Evolutionary conservation across 2,888 invertebrate species (phyloP), one percentile per base, ranked within the genome.

Genomic region (Punctoribates punctum): DNA sequence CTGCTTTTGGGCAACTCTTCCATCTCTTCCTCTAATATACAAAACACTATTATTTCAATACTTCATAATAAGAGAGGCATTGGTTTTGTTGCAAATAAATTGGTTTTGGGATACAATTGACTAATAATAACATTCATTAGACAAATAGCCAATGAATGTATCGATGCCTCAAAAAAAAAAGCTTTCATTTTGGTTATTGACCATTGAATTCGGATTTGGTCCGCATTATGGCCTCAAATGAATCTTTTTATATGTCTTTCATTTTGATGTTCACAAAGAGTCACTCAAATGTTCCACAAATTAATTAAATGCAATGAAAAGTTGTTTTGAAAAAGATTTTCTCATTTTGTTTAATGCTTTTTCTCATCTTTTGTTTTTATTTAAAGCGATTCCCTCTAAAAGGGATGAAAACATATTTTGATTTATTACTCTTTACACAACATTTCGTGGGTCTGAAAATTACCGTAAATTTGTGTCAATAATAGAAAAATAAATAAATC

Each of bases 401-500:
- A 62, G n/a, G 2, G 34, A 62, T 62, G 29, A 17, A 29, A 62
- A 62, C 17, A 17, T 27, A 62, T 29, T 62, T 29, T 67, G 65
- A 67, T 67, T 67, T 67, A 67, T 67, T 11, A 34, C 38, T 17
- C 17, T 38, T 67, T 67, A 34, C 38, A 11, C 34, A 67, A 67
- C 65, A 67, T 67, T 67, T 67, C 65, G 38, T 38, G 20, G 20
- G 34, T 67, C 34, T 67, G 38, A 38, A 67, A 67, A 67, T 67
- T 67, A 67, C 38, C n/a, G 65, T 67, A 38, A 1, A 67, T 62
- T 67, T 67, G 65, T 67, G 38, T 67, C 65, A 67, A 67, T 67
- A 67, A 67, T 29, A 38, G 6, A 57, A 25, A 57, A 57, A 57
- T 34, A 62, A 62, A 62, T 62, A 51, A 51, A 51, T 51, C 51